Evolutionary conservation across 2,888 invertebrate genomes (phyloP), one percentile per base, ranked within the genome.

Genomic region (Pharmacophagus antenor): DNA sequence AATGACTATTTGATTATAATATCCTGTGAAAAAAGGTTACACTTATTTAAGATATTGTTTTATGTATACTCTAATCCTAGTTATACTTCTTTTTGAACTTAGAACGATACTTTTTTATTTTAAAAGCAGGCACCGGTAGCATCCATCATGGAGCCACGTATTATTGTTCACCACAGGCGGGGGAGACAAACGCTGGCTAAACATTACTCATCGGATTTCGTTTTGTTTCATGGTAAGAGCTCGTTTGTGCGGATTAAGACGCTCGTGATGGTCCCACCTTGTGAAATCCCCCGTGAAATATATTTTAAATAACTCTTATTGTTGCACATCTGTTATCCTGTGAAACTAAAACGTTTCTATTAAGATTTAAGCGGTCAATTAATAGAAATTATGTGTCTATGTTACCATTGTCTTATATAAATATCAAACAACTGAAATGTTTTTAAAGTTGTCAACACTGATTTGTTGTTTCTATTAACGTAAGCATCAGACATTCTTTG

Each of bases 131-230:
- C 74, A 76, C 78, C 77, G 80, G 80, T 77, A 82, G 81, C 86
- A 87, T 88, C 73, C 77, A 83, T 88, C 87, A 86, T 77, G 71
- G 69, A 69, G 67, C 66, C 71, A 62, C 62, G 52, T 77, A 79
- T 81, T 83, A 82, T 84, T 84, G 80, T 84, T 79, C 72, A 69
- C 74, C 74, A 77, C 79, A 78, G 72, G 70, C 67, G 74, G 71
- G 74, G 62, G 65, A 64, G 65, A 63, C 47, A 56, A 60, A 54
- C 64, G 60, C 68, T 69, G 68, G 67, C 62, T 68, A 57, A 52
- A 71, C 77, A 81, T 85, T 83, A 83, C 79, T 85, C 82, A 83
- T 78, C 72, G 76, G 73, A 77, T 75, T 79, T 77, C 70, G 74
- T 84, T 84, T 82, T 83, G 77, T 82, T 84, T 77, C 74, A 74